phyloP scores from a whole-genome alignment of 2,888 invertebrate genomes.

The Temnothorax unifasciatus region DNA sequence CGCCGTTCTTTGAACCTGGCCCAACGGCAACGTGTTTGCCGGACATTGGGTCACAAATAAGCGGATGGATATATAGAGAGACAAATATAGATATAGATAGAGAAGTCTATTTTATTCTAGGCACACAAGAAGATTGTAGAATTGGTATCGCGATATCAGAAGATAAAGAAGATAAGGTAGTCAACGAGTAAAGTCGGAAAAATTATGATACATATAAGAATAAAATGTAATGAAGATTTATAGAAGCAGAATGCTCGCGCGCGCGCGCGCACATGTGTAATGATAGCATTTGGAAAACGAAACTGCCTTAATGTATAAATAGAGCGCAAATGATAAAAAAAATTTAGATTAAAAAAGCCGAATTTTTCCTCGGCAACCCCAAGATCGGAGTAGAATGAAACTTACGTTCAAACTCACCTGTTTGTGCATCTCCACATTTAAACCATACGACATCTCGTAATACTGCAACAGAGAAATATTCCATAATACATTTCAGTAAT shows the following conservation, averaged over 20 bases:
- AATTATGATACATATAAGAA: neutral
- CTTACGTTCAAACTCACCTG: conserved; percentile 88
- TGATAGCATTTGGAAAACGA: neutral
- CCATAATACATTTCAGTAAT: neutral
- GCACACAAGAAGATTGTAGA: neutral
- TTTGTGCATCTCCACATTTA: conserved; percentile 98
- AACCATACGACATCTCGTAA: conserved; percentile 98
- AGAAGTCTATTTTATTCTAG: neutral
- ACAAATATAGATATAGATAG: neutral
- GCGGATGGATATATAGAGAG: neutral
- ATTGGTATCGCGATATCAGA: neutral
- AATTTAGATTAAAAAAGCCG: neutral
- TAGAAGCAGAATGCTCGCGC: neutral
- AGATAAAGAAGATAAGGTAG: conserved; percentile 1
- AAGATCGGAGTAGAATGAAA: neutral
- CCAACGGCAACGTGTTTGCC: neutral
- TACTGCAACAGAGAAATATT: conserved; percentile 90
- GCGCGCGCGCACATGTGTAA: neutral
- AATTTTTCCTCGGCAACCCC: neutral
- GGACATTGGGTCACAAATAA: neutral
- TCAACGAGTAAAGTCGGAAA: neutral
- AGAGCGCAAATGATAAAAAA: neutral
- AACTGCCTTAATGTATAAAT: neutral
- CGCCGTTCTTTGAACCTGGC: conserved; percentile 40
- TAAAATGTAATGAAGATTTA: neutral